Percentiles rank a stretch among this genome's conserved stretches.
phyloP scores from a whole-genome alignment of 2,113 vertebrate genomes.

The Malurus melanocephalus region DNA sequence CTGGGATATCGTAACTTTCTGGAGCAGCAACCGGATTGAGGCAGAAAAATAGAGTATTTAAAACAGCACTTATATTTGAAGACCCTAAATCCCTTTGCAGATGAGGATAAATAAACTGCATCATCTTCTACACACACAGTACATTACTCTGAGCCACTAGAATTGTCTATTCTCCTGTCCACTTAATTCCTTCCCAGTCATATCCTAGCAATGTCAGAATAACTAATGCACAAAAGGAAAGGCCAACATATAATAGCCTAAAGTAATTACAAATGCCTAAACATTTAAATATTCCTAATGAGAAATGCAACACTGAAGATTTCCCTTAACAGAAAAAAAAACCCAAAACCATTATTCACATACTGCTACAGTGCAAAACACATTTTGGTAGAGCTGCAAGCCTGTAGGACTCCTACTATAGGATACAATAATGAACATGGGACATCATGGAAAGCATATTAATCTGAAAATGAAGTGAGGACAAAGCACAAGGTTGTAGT shows the following conservation, averaged over 20 bases:
- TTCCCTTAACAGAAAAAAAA: neutral
- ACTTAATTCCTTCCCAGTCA: neutral
- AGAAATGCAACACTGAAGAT: neutral
- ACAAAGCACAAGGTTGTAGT: neutral
- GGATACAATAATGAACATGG: neutral
- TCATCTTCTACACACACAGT: neutral
- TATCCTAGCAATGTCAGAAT: neutral
- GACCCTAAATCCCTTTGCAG: neutral
- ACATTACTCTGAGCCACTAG: neutral
- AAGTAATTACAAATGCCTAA: neutral
- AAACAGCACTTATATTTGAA: neutral
- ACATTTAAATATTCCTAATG: neutral
- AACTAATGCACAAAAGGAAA: neutral
- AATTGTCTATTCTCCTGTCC: neutral
- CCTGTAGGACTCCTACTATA: neutral
- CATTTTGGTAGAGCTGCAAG: neutral
- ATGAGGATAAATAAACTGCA: neutral
- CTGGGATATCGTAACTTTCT: neutral
- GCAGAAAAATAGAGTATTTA: neutral
- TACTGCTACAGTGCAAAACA: neutral
- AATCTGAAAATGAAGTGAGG: neutral
- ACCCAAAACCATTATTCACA: neutral
- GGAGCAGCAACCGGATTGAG: neutral
- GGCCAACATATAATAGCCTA: neutral
- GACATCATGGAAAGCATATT: neutral